These are phyloP conservation scores for Phyllotis vaccarum DNA, from an alignment of 2,797 vertebrate species.

Conservation along the genomic window DNA sequence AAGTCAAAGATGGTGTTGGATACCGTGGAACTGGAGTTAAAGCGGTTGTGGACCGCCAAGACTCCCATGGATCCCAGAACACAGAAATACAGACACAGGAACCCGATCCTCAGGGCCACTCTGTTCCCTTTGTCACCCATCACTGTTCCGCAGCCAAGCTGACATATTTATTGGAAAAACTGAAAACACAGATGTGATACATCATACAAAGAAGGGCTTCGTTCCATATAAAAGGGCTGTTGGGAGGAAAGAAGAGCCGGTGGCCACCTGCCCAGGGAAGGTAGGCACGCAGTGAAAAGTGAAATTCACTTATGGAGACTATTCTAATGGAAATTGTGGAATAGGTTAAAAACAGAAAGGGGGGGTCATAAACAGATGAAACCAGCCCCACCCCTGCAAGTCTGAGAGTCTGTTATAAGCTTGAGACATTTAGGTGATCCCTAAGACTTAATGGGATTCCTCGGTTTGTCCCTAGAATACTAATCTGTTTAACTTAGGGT, in stretches of 20 bases:
- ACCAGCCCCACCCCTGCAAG: conserved; percentile 55
- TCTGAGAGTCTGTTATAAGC: conserved; percentile 46
- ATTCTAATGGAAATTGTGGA: conserved; percentile 45
- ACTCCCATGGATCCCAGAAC: neutral
- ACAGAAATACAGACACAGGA: neutral
- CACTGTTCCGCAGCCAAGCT: conserved; percentile 60
- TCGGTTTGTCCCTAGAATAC: conserved; percentile 34
- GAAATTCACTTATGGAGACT: conserved; percentile 59
- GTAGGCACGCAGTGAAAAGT: conserved; percentile 73
- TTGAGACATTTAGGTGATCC: neutral
- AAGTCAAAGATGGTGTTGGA: neutral
- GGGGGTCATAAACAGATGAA: neutral
- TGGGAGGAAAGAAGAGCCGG: conserved; percentile 68
- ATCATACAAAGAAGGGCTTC: conserved; percentile 83
- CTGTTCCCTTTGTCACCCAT: conserved; percentile 1
- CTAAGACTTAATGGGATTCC: conserved; percentile 61
- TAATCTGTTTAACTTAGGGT: conserved; percentile 60
- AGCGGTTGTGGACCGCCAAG: neutral
- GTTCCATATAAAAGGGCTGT: conserved; percentile 70
- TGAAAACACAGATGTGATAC: conserved; percentile 80
- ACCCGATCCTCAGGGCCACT: neutral
- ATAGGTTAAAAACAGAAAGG: conserved; percentile 67
- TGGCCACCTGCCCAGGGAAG: conserved; percentile 80
- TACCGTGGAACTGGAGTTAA: neutral
- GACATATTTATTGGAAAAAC: conserved; percentile 90